Conservation (phyloP, 2,797 vertebrate species). For the Pitangus sulphuratus region DNA sequence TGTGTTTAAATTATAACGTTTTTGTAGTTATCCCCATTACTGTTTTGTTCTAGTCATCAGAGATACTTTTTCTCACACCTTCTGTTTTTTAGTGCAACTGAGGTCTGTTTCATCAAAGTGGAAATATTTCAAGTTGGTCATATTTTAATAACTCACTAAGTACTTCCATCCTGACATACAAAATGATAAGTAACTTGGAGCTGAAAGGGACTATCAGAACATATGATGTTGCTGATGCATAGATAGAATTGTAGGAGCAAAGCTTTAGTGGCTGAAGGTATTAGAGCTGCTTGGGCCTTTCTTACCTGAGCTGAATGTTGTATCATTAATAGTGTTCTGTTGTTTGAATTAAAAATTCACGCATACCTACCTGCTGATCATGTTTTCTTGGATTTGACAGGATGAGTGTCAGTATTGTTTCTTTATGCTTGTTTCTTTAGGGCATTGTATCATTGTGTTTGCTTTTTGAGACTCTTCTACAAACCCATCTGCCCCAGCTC, state of each 20-base stretch:
- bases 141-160: neutral
- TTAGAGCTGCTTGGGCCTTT: neutral
- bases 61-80: neutral
- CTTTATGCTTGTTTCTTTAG: constrained; percentile 80
- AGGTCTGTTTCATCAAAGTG: neutral
- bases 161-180: neutral
- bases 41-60: neutral
- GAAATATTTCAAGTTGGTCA: neutral
- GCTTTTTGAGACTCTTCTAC: constrained; percentile 95
- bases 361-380: neutral
- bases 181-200: neutral
- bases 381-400: constrained; percentile 7
- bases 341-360: neutral
- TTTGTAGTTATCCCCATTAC: neutral
- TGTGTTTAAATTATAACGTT: neutral
- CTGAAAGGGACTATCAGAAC: neutral
- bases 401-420: constrained; percentile 25
- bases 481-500: constrained; percentile 94
- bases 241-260: neutral
- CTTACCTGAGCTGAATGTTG: neutral
- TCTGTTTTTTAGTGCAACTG: neutral
- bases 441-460: constrained; percentile 95
- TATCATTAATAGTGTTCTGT: neutral
- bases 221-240: neutral
- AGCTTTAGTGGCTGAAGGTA: neutral